Base-by-base conservation (phyloP, 1,140 invertebrate species). In the Zaprionus tsacasi region DNA sequence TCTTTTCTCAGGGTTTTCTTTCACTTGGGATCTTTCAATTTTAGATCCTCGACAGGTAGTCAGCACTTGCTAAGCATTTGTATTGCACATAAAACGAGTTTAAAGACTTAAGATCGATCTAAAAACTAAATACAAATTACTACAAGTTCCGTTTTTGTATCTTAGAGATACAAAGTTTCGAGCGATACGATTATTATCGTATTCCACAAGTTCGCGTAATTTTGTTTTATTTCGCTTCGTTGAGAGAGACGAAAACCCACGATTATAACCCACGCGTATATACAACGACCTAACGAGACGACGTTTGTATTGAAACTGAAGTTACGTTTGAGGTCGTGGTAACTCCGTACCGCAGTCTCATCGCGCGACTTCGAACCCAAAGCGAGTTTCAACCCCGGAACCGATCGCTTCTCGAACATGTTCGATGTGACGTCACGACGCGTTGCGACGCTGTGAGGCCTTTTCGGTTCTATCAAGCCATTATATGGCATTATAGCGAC, bases 201-300 rank as follows among this genome's bases (percentile, higher is more conserved):
- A n/a, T n/a, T n/a, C n/a, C n/a, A 38, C 40, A 43, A n/a, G 35
- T 73, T 70, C 38, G 63, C 38, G 63, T 68, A 64, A 50, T 15
- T 56, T 70, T 21, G 21, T 21, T 71, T 70, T 50, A 50, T 61
- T 75, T 45, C 40, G 40, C 13, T 58, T 50, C 45, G 15, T 57
- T 59, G 40, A 21, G 30, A 36, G 7, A 54, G 52, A 21, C 33
- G 45, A 27, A 55, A 76, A 65, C 58, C 55, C 59, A 45, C 35
- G 60, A 36, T 21, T 21, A 21, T 30, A 57, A 76, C 71, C 59
- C 70, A 60, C 70, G 65, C 56, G 63, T 79, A 85, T 79, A 38
- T 81, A 45, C 40, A 45, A 45, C 85, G 89, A 90, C 85, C 85
- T 76, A 76, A 72, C 81, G 45, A 72, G 70, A 66, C 81, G 56